These are phyloP conservation scores for Bombus vancouverensis DNA, from an alignment of 1,140 invertebrate genomes.

Conservation along the genomic window DNA sequence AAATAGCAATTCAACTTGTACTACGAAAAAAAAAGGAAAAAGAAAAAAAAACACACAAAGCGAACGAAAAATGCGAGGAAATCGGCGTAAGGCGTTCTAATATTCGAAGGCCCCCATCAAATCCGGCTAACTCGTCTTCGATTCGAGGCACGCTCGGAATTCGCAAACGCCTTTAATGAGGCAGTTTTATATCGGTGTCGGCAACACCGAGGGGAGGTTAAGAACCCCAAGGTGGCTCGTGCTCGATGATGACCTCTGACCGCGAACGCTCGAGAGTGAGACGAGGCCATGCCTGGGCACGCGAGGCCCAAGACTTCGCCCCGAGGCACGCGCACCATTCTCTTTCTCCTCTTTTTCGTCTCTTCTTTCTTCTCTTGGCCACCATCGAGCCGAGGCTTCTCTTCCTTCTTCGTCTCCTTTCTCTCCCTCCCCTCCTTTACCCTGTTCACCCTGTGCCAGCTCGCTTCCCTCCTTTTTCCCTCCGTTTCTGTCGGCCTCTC, in stretches of 20 bases:
- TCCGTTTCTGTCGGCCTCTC: constrained; percentile 51
- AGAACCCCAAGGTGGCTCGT: constrained; percentile 79
- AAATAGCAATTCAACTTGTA: no score
- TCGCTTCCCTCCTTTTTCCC: constrained; percentile 39
- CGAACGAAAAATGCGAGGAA: neutral
- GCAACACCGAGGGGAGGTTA: constrained; percentile 62
- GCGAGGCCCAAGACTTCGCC: constrained; percentile 77
- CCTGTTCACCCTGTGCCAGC: constrained; percentile 31
- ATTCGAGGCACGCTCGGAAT: constrained; percentile 48
- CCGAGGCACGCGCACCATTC: constrained; percentile 77
- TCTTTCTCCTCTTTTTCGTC: constrained; percentile 36
- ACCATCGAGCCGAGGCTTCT: neutral
- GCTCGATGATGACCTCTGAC: constrained; percentile 81
- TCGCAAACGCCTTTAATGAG: constrained; percentile 60
- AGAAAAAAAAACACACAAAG: neutral
- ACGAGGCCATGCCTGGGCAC: constrained; percentile 78
- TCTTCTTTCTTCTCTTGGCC: neutral
- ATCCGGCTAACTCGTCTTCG: constrained; percentile 31
- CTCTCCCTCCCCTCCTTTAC: constrained; percentile 31
- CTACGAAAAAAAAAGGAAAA: no score
- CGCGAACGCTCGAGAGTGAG: constrained; percentile 73
- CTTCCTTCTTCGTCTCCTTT: constrained; percentile 23
- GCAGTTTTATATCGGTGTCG: constrained; percentile 57
- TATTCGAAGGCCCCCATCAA: constrained; percentile 43
- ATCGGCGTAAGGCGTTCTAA: neutral